These are phyloP conservation scores for Timema podura DNA, from an alignment of 2,888 invertebrate genomes.

Conservation along the genomic window DNA sequence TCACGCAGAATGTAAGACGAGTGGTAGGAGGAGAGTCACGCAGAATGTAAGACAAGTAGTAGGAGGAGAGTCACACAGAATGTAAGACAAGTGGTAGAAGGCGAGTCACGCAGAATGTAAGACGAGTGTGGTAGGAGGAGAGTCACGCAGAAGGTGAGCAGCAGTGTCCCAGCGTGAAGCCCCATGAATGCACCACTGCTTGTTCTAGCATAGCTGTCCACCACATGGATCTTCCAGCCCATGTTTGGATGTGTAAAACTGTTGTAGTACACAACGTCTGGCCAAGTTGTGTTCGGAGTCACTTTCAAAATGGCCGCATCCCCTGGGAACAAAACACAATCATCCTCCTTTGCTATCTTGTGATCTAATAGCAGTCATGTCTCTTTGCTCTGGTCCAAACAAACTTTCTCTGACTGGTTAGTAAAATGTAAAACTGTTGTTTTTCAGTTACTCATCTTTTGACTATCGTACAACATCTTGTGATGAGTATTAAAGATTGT, in stretches of 20 bases:
- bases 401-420: background rate
- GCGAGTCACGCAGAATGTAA: too few relatives aligned
- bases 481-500: background rate
- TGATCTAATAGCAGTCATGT: too few relatives aligned
- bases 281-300: conserved; percentile 86
- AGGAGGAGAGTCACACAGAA: too few relatives aligned
- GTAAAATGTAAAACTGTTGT: background rate
- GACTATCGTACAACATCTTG: conserved; percentile 3
- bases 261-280: conserved; percentile 88
- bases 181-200: background rate
- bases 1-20: too few relatives aligned
- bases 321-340: conserved; percentile 43
- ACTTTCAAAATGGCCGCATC: conserved; percentile 70
- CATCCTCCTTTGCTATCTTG: too few relatives aligned
- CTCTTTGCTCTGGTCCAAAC: too few relatives aligned
- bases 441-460: conserved; percentile 1
- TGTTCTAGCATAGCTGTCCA: conserved; percentile 62
- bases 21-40: too few relatives aligned
- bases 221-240: conserved; percentile 91
- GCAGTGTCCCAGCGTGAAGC: too few relatives aligned
- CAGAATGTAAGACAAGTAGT: too few relatives aligned
- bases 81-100: too few relatives aligned
- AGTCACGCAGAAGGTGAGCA: too few relatives aligned
- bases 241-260: conserved; percentile 91
- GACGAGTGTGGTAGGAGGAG: too few relatives aligned